Base-by-base conservation (phyloP, 2,888 invertebrate species). In the Pandemis corylana region DNA sequence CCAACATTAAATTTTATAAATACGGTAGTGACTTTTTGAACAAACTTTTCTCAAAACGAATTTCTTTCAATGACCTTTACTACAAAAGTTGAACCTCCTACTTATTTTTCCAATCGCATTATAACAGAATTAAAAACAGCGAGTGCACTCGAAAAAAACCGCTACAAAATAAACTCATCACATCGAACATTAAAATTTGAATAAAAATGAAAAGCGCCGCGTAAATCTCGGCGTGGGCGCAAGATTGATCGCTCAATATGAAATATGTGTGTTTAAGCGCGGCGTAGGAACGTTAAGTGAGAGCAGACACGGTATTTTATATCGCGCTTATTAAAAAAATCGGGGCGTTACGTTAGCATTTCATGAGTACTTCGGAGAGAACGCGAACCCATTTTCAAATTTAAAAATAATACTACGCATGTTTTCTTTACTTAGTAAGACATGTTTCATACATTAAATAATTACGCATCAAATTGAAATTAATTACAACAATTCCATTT, bases 211-310 rank as follows among this genome's bases (percentile, higher is more conserved):
- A 86, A 87, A 85, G 82, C 79, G 79, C 82, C 81, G 82, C 82
- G 83, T 88, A 86, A 87, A 89, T 88, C 88, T 87, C 80, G 80
- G 79, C 80, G 90, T 88, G 86, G 91, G 92, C 82, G 87, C 78
- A 86, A 87, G 93, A 93, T 91, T 89, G 90, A 93, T 93, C 80
- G 85, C 82, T 80, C 81, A 77, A 78, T 85, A 87, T 90, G 90
- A 90, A 86, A 88, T 89, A 89, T 90, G 87, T 86, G 82, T 81
- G 77, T 73, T 77, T 74, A 65, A 78, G 76, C 76, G 15, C 10
- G 78, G 82, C 76, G 74, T 71, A 28, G 6, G 74, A 79, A 68
- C 53, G 62, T 28, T 44, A n/a, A 61, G 56, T 44, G 28, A 61
- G 72, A 76, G 76, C 44, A 69, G 59, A 81, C 77, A 71, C 69